Evolutionary conservation across 2,113 vertebrate genomes (phyloP), one percentile per base, ranked within the genome.

Genomic region (Brachirus orientalis): DNA sequence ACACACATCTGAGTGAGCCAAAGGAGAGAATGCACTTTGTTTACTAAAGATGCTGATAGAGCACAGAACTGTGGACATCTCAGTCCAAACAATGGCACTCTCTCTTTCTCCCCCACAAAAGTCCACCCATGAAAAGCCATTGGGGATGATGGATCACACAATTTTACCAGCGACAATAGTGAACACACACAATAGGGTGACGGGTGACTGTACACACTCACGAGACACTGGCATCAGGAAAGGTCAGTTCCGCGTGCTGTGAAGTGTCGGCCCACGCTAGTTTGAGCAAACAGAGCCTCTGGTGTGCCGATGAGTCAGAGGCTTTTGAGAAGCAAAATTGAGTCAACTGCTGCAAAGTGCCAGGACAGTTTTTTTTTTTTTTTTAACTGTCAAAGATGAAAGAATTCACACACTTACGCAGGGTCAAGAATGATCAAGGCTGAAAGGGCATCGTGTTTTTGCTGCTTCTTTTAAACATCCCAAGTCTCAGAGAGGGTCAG

Each of bases 121-220:
- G 71, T 70, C 77, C 74, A 77, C 56, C 68, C 35, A 52, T 72
- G 14, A 55, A 75, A 72, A 61, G 37, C 54, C 50, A 18, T 50
- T 4, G 45, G 14, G 61, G 83, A 77, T 87, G 86, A 90, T 80
- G 72, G 88, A 90, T 84, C 65, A 75, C 82, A 76, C 59, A 10
- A 28, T 28, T 53, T 61, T 74, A 61, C 37, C 46, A 8, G 63
- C 33, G 63, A 83, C 82, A 83, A 85, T 68, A 53, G 74, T 54
- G 36, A 71, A 61, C 14, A 46, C 53, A 33, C 1, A 86, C 69
- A 88, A 77, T 19, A 63, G 20, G 58, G 11, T n/a, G 54, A 19
- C 0, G 28, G 45, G 64, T 72, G 55, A 64, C 62, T 41, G 37
- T 48, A 61, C 43, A 50, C 46, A 41, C 47, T 67, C 50, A 77